A percentile compares a stretch with the other conserved stretches of the same genome.
phyloP scores from a whole-genome alignment of 2,888 invertebrate species.

The Mermis nigrescens region DNA sequence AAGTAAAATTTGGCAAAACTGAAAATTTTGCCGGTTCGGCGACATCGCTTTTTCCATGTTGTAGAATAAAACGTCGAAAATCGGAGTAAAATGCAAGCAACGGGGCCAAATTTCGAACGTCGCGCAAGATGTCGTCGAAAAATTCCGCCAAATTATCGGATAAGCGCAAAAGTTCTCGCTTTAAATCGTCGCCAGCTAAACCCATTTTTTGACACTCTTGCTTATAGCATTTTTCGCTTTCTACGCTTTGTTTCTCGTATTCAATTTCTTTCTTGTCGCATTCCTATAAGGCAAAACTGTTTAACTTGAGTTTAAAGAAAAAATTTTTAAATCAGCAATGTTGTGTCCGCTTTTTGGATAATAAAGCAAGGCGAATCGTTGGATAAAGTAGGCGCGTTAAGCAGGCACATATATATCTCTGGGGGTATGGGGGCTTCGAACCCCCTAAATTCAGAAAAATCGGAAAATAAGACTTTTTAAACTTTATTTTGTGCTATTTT shows the following conservation, averaged over 20 bases:
- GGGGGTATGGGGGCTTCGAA: no score
- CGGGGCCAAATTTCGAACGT: conserved; percentile 45
- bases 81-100: conserved; percentile 54
- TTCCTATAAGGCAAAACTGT: no score
- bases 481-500: no score
- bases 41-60: not conserved
- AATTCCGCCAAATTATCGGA: conserved; percentile 55
- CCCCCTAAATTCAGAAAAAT: no score
- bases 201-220: conserved; percentile 51
- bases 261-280: conserved; percentile 61
- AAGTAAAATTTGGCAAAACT: not conserved
- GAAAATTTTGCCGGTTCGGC: no score
- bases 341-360: no score
- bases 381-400: no score
- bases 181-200: conserved; percentile 49
- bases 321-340: no score
- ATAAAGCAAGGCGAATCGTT: no score
- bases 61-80: conserved; percentile 46
- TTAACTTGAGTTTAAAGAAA: no score
- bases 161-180: conserved; percentile 53
- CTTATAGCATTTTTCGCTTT: conserved; percentile 54
- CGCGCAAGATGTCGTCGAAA: conserved; percentile 49
- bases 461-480: no score
- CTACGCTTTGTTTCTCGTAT: conserved; percentile 56
- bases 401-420: no score